Base-by-base conservation (phyloP, 23 tunicate species). In the Trididemnum nubilum region DNA sequence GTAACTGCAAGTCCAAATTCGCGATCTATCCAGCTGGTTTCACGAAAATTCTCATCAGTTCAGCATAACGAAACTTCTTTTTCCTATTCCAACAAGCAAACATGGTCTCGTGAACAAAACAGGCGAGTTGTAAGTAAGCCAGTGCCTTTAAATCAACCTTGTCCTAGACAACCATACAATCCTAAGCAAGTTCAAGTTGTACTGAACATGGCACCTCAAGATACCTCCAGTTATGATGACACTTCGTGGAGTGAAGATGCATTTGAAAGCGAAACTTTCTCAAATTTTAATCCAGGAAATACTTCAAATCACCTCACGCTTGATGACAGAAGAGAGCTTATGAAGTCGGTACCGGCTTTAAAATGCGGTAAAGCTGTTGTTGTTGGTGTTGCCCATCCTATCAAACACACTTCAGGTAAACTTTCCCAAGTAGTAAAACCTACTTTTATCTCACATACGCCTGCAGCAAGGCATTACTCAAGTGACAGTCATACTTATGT, bases 171-270 rank as follows among this genome's bases (percentile, higher is more conserved):
- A 15, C 54, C 54, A 44, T 44, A 15, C 15, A 15, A 63, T 22
- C 70, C n/a, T 22, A 63, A 63, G 7, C 7, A 63, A 63, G 70
- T 63, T 7, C 70, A 63, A 63, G 31, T 63, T 63, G 70, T 63
- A 4, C 23, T 23, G 31, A 63, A 63, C 31, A 63, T 63, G 29
- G 70, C 70, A 4, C 25, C 19, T 26, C 30, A 70, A 33, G 38
- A 34, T 27, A 44, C 15, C 12, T 5, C 2, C 25, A 77, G 81
- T 26, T 32, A 36, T 33, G 67, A 54, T 34, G 81, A 77, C 4
- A 40, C 83, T 15, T 33, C 84, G 21, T 85, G 90, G 90, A 85
- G 90, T 36, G 90, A 85, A 27, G 88, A 85, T 83, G 28, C 29
- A 22, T 83, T 83, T 25, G 81, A 73, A 18, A 83, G 81, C 27